Evolutionary conservation across 2,888 invertebrate species (phyloP).

Genomic region (Drosophila antonietae): DNA sequence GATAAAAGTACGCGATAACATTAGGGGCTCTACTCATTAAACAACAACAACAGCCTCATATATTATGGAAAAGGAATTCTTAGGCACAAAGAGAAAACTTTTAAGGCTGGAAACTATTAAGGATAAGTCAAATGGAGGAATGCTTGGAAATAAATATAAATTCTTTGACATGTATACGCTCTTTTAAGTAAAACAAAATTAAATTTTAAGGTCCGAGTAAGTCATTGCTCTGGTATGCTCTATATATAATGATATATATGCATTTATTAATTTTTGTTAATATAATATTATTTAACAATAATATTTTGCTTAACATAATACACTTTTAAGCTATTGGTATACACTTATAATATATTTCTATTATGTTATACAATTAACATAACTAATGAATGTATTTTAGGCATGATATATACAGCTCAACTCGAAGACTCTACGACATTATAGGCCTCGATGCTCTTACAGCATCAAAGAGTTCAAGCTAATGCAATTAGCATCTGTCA

Average conservation of each 20-base stretch:
- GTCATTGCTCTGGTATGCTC: not conserved
- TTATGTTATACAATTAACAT: not conserved
- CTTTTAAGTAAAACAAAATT: not conserved
- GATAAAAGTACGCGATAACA: slow-evolving; percentile 43
- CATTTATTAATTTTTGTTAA: not conserved
- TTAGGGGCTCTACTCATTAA: slow-evolving; percentile 26
- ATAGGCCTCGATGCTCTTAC: not conserved
- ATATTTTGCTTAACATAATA: too few species aligned
- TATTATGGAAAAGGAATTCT: slow-evolving; percentile 2
- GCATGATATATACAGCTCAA: not conserved
- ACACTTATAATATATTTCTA: too few species aligned
- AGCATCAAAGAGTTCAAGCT: not conserved
- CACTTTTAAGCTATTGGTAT: too few species aligned
- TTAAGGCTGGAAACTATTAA: not conserved
- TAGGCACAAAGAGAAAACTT: not conserved
- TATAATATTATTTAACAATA: not conserved
- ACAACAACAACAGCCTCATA: not conserved
- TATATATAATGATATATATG: not conserved
- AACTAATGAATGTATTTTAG: not conserved
- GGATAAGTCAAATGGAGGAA: not conserved
- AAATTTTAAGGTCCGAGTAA: not conserved
- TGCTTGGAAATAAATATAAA: not conserved
- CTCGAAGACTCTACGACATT: not conserved
- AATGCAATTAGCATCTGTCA: slow-evolving; percentile 1
- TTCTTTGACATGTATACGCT: not conserved